A percentile compares a stretch with the other conserved stretches of the same genome.
Conservation (phyloP, 2,888 invertebrate genomes). For the Netelia fuscicornis region DNA sequence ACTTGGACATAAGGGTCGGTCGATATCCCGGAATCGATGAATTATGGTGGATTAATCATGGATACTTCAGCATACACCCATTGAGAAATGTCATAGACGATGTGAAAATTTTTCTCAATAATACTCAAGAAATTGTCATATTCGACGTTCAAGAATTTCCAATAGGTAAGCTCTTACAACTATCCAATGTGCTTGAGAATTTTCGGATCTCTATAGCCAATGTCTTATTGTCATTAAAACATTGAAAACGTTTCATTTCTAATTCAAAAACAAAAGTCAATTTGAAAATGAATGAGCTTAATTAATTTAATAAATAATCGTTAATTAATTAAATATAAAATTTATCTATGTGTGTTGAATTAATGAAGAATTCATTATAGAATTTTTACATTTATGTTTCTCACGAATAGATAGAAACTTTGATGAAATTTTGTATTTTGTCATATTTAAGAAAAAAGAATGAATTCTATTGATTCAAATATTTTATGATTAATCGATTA, state of each 20-base stretch:
- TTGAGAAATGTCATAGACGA: conserved; percentile 85
- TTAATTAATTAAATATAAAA: neutral
- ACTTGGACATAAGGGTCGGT: conserved; percentile 87
- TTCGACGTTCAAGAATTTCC: conserved; percentile 88
- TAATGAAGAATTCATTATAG: no score
- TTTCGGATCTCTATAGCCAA: no score
- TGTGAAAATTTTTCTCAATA: conserved; percentile 86
- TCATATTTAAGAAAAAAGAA: neutral
- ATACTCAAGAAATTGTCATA: conserved; percentile 87
- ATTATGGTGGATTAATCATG: conserved; percentile 87
- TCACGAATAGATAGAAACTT: no score
- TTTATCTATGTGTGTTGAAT: no score
- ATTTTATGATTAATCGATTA: no score
- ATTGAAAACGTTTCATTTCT: no score
- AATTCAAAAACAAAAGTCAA: neutral
- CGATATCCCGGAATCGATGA: conserved; percentile 83
- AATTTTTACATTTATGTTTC: no score
- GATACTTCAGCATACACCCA: conserved; percentile 85
- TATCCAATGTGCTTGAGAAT: no score
- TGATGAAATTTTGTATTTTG: no score
- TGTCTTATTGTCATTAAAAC: no score
- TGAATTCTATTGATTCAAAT: neutral
- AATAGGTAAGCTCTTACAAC: conserved; percentile 83
- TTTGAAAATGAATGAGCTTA: neutral
- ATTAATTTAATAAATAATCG: conserved; percentile 7